These are phyloP conservation scores for Amphiura filiformis DNA, from an alignment of 35 echinoderm and acorn worm genomes.

Conservation along the genomic window DNA sequence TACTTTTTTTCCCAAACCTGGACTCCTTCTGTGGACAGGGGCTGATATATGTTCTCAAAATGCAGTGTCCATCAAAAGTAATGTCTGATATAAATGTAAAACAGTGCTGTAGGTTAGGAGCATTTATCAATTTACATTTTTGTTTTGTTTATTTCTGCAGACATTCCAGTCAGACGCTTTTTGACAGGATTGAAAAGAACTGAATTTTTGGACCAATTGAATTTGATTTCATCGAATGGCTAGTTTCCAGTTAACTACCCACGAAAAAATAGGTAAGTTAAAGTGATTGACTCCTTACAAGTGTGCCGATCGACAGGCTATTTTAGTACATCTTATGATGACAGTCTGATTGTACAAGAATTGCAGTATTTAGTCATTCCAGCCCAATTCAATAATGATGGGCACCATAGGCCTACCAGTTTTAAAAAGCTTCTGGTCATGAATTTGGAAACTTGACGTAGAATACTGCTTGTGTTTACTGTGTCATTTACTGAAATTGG, in stretches of 20 bases:
- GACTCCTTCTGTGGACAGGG: too few relatives aligned
- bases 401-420: background rate
- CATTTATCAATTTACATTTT: too few relatives aligned
- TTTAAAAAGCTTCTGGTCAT: background rate
- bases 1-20: too few relatives aligned
- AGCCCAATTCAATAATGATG: background rate
- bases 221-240: background rate
- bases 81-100: too few relatives aligned
- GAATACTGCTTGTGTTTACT: too few relatives aligned
- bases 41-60: too few relatives aligned
- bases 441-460: background rate
- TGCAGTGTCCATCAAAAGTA: too few relatives aligned
- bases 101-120: too few relatives aligned
- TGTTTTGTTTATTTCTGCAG: too few relatives aligned
- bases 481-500: too few relatives aligned
- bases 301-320: background rate
- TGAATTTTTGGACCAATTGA: too few relatives aligned
- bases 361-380: background rate
- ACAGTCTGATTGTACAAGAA: background rate
- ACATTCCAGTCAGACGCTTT: background rate
- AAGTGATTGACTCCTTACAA: background rate
- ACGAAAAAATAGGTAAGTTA: background rate
- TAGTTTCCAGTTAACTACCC: background rate
- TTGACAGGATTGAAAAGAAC: too few relatives aligned
- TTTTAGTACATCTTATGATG: background rate